These are phyloP conservation scores for Muschampia plurimacula DNA, from an alignment of 2,888 invertebrate species.

Conservation along the genomic window DNA sequence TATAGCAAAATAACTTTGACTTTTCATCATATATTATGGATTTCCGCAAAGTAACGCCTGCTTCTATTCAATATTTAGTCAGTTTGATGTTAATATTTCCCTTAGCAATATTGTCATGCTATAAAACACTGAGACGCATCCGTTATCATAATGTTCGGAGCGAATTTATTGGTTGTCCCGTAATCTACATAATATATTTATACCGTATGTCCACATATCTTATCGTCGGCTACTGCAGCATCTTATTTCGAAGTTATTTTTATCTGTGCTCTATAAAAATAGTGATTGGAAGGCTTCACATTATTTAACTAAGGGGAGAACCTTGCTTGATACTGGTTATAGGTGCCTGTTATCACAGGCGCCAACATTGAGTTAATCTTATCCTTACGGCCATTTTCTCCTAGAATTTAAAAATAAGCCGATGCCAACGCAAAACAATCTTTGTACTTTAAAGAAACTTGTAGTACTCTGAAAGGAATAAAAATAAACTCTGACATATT, in stretches of 20 bases:
- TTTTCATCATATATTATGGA: neutral
- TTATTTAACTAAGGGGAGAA: conserved; percentile 31
- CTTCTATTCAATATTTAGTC: conserved; percentile 39
- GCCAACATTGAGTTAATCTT: conserved; percentile 7
- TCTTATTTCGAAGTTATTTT: conserved; percentile 55
- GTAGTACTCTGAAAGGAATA: neutral
- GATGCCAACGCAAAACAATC: neutral
- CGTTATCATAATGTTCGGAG: conserved; percentile 53
- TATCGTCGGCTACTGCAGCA: conserved; percentile 62
- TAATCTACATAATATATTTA: conserved; percentile 65
- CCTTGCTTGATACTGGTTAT: conserved; percentile 23
- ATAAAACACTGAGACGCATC: conserved; percentile 52
- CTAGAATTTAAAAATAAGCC: conserved; percentile 7
- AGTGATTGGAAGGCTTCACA: conserved; percentile 26
- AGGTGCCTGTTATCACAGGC: neutral
- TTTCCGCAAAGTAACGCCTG: too few species aligned
- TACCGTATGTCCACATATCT: conserved; percentile 58
- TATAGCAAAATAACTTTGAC: too few species aligned
- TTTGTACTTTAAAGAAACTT: neutral
- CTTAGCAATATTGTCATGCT: conserved; percentile 53
- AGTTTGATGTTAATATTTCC: conserved; percentile 55
- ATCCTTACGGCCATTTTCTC: conserved; percentile 10
- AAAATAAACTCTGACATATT: neutral
- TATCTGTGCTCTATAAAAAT: conserved; percentile 49
- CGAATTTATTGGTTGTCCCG: conserved; percentile 61